phyloP scores from a whole-genome alignment of 2,797 vertebrate genomes.

The Rhinichthys osculus region DNA sequence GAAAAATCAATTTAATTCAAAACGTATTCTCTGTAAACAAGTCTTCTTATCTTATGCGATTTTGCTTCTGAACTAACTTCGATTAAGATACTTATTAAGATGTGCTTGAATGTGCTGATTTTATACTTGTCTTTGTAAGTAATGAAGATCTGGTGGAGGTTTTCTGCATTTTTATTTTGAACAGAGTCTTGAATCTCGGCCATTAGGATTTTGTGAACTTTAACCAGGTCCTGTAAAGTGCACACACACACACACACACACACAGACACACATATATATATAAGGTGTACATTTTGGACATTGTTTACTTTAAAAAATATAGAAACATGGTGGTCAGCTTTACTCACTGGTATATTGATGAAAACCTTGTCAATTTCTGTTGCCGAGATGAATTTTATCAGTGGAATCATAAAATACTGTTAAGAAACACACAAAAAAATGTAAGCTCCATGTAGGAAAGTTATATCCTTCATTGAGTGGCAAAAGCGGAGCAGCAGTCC shows the following conservation, averaged over 20 bases:
- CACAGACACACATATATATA: no score
- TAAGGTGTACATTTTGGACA: background rate
- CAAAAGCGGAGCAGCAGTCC: conserved; percentile 8
- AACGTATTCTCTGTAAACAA: background rate
- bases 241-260: background rate
- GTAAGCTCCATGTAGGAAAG: background rate
- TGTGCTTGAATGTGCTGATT: background rate
- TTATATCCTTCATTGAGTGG: background rate
- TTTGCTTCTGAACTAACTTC: background rate
- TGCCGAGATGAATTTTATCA: conserved; percentile 86
- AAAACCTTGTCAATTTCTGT: conserved; percentile 89
- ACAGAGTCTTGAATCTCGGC: conserved; percentile 90
- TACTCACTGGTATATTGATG: conserved; percentile 93
- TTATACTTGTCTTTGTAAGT: conserved; percentile 91
- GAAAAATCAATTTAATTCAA: background rate
- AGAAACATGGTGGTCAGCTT: background rate
- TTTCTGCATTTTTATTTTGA: conserved; percentile 87
- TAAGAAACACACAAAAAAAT: conserved; percentile 38
- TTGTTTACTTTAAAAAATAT: background rate
- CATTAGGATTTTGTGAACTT: conserved; percentile 89
- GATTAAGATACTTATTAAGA: background rate
- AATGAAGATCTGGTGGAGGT: conserved; percentile 93
- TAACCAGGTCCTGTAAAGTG: conserved; percentile 86
- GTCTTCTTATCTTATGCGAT: background rate
- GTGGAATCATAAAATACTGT: conserved; percentile 93